These are phyloP conservation scores for Catocala fraxini DNA, from an alignment of 2,888 invertebrate species.

Conservation along the genomic window DNA sequence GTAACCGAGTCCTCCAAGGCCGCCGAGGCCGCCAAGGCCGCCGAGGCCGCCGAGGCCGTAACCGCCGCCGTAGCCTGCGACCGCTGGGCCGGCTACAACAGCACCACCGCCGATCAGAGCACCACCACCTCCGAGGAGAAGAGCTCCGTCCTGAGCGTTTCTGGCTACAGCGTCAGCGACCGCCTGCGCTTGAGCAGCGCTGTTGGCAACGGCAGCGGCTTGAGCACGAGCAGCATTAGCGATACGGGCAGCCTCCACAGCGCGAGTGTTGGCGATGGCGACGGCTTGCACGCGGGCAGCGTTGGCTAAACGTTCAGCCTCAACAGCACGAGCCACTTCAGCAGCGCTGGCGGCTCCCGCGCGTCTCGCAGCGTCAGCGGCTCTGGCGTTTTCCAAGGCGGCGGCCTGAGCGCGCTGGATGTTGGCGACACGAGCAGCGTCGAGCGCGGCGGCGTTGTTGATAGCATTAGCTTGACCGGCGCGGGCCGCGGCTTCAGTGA, in stretches of 20 bases:
- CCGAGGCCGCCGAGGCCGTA: too few species aligned
- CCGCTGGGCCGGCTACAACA: constrained; percentile 39
- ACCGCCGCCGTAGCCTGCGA: constrained; percentile 42
- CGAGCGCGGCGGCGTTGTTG: constrained; percentile 78
- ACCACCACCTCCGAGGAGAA: constrained; percentile 65
- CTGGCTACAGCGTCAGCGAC: constrained; percentile 52
- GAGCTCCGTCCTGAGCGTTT: constrained; percentile 72
- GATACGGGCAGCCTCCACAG: constrained; percentile 79
- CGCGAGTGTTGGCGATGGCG: constrained; percentile 79
- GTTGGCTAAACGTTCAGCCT: constrained; percentile 69
- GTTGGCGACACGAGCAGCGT: constrained; percentile 79
- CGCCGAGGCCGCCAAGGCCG: constrained; percentile 19
- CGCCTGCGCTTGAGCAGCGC: constrained; percentile 57
- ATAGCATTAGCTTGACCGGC: constrained; percentile 78
- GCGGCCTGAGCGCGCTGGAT: constrained; percentile 82
- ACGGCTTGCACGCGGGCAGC: constrained; percentile 80
- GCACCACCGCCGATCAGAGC: constrained; percentile 34
- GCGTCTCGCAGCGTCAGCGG: constrained; percentile 77
- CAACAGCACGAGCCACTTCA: constrained; percentile 53
- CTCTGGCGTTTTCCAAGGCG: constrained; percentile 78
- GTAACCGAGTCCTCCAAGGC: constrained; percentile 19
- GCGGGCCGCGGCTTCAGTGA: constrained; percentile 77
- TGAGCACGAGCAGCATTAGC: constrained; percentile 63
- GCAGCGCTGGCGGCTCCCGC: constrained; percentile 49
- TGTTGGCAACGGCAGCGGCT: constrained; percentile 46